A percentile compares a stretch with the other conserved stretches of the same genome.
These are phyloP conservation scores for Quadriops clusia DNA, from an alignment of 2,888 invertebrate species.

Conservation along the genomic window DNA sequence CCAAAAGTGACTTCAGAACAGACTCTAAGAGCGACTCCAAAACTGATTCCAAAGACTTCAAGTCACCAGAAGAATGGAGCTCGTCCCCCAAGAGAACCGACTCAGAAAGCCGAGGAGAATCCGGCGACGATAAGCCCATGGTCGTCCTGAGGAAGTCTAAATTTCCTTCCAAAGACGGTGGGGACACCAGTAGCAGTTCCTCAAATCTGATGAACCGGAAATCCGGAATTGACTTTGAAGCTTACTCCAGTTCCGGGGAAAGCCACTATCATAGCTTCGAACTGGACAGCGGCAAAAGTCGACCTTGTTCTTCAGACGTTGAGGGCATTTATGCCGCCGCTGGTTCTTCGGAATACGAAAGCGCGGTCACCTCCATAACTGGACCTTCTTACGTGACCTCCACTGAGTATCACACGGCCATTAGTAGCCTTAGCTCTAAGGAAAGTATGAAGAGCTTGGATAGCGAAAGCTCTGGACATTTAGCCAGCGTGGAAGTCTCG, in stretches of 20 bases:
- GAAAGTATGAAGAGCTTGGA: constrained; percentile 85
- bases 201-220: constrained; percentile 47
- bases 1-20: too few relatives aligned
- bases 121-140: constrained; percentile 29
- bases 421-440: constrained; percentile 75
- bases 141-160: constrained; percentile 32
- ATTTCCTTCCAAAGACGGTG: constrained; percentile 30
- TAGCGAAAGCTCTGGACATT: constrained; percentile 78
- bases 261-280: constrained; percentile 85
- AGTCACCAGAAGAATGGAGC: constrained; percentile 44
- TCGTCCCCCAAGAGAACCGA: constrained; percentile 28
- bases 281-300: constrained; percentile 55
- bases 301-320: constrained; percentile 78
- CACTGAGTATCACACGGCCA: constrained; percentile 77
- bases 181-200: constrained; percentile 32
- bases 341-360: constrained; percentile 78
- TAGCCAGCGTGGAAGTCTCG: constrained; percentile 81
- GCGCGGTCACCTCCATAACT: constrained; percentile 66
- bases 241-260: constrained; percentile 78
- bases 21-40: too few relatives aligned
- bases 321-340: constrained; percentile 67
- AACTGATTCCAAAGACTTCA: constrained; percentile 35
- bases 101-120: constrained; percentile 3
- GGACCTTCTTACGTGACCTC: constrained; percentile 62
- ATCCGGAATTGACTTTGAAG: constrained; percentile 68